phyloP scores from a whole-genome alignment of 2,797 vertebrate species.

The Esox masquinongy region DNA sequence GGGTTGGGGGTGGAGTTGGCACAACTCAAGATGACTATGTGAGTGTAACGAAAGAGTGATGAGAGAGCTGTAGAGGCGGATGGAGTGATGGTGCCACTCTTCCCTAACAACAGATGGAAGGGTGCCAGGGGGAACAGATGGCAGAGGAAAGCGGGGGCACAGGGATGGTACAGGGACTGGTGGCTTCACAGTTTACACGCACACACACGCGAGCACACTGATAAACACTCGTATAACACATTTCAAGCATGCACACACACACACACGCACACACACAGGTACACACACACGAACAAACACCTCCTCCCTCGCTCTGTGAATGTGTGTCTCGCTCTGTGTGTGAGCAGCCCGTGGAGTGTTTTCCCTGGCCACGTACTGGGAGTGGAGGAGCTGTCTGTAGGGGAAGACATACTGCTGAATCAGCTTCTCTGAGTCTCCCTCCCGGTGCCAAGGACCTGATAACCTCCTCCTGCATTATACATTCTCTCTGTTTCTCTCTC shows the following conservation, averaged over 20 bases:
- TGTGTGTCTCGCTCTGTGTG: no score
- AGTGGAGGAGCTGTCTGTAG: constrained; percentile 8
- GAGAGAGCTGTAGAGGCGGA: neutral
- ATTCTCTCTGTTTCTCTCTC: constrained; percentile 5
- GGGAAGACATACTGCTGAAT: neutral
- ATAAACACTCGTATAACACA: neutral
- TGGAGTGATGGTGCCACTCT: constrained; percentile 44
- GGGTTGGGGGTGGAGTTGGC: neutral
- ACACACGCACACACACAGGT: neutral
- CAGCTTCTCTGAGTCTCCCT: constrained; percentile 19
- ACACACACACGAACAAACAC: neutral
- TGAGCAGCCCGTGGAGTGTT: neutral
- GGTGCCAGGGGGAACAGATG: constrained; percentile 70
- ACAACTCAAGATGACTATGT: constrained; percentile 12
- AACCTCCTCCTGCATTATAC: neutral
- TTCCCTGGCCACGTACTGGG: neutral
- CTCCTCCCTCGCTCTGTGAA: neutral
- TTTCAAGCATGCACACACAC: neutral
- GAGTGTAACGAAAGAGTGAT: constrained; percentile 16
- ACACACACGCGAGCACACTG: constrained; percentile 13
- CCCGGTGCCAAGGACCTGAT: constrained; percentile 6
- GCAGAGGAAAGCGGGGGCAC: constrained; percentile 46
- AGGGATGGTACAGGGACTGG: constrained; percentile 44
- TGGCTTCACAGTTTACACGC: constrained; percentile 5
- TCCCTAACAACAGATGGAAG: constrained; percentile 53